These are phyloP conservation scores for Gerris lacustris DNA, from an alignment of 2,888 invertebrate genomes.

Conservation along the genomic window DNA sequence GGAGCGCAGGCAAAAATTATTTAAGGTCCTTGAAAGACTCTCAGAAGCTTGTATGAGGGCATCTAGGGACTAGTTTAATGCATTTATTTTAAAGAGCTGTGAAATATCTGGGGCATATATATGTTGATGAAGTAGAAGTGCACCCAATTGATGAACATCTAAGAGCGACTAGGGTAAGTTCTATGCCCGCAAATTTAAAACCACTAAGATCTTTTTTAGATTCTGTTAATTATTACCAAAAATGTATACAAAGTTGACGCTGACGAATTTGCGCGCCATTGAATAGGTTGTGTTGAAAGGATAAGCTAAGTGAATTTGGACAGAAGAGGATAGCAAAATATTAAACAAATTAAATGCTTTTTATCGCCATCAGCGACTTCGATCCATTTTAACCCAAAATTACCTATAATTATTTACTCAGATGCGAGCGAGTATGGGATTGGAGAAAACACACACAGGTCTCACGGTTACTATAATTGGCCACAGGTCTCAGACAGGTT, in stretches of 20 bases:
- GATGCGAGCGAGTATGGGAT: slow-evolving; percentile 14
- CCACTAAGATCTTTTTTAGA: not conserved
- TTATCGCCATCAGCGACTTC: too few species aligned
- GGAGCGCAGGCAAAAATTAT: slow-evolving; percentile 11
- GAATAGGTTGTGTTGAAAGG: slow-evolving; percentile 5
- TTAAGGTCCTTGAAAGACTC: slow-evolving; percentile 5
- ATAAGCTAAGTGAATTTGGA: slow-evolving; percentile 6
- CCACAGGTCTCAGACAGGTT: slow-evolving; percentile 11
- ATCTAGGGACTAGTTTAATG: too few species aligned
- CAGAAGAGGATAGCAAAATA: slow-evolving; percentile 8
- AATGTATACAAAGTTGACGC: slow-evolving; percentile 1
- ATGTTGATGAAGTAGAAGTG: too few species aligned
- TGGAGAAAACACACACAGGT: too few species aligned
- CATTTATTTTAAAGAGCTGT: too few species aligned
- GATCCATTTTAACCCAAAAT: too few species aligned
- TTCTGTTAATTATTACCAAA: slow-evolving; percentile 10
- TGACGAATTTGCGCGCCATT: slow-evolving; percentile 7
- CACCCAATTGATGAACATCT: too few species aligned
- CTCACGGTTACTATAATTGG: too few species aligned
- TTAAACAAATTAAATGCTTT: not conserved
- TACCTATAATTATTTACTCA: too few species aligned
- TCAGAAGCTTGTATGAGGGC: not conserved
- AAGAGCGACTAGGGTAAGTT: too few species aligned
- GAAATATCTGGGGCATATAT: too few species aligned
- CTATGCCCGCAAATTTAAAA: not conserved